phyloP scores from a whole-genome alignment of 1,140 invertebrate species.

The Eufriesea mexicana region DNA sequence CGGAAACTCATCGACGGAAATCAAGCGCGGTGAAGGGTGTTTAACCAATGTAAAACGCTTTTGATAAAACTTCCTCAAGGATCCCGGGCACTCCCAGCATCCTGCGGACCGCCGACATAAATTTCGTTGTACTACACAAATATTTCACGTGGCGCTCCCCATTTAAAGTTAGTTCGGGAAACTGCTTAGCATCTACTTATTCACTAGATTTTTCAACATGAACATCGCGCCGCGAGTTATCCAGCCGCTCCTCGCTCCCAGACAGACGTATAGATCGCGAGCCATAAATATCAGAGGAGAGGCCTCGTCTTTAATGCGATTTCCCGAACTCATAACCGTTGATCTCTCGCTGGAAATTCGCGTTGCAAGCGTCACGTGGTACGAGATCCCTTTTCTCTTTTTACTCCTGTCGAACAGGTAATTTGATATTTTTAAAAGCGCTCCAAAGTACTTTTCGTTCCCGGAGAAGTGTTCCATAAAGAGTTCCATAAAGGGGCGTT shows the following conservation, averaged over 20 bases:
- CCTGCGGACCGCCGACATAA: constrained; percentile 22
- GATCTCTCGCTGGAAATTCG: constrained; percentile 57
- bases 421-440: not conserved
- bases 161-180: constrained; percentile 63
- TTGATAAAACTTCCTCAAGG: constrained; percentile 46
- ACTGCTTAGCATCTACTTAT: constrained; percentile 65
- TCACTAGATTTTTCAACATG: constrained; percentile 62
- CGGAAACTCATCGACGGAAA: not conserved
- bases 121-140: constrained; percentile 53
- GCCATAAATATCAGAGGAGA: constrained; percentile 59
- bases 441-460: not conserved
- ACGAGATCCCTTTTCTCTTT: too few species aligned
- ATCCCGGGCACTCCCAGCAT: not conserved
- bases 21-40: constrained; percentile 11
- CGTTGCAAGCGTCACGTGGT: constrained; percentile 37
- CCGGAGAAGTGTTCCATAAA: not conserved
- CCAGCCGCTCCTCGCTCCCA: constrained; percentile 22
- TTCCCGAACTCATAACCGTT: constrained; percentile 66
- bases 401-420: not conserved
- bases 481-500: not conserved
- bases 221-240: constrained; percentile 37
- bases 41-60: constrained; percentile 42
- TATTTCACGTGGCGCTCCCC: constrained; percentile 47
- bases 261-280: constrained; percentile 60
- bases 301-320: constrained; percentile 63